Conservation (phyloP, 2,888 invertebrate genomes). For the Phania funesta region DNA sequence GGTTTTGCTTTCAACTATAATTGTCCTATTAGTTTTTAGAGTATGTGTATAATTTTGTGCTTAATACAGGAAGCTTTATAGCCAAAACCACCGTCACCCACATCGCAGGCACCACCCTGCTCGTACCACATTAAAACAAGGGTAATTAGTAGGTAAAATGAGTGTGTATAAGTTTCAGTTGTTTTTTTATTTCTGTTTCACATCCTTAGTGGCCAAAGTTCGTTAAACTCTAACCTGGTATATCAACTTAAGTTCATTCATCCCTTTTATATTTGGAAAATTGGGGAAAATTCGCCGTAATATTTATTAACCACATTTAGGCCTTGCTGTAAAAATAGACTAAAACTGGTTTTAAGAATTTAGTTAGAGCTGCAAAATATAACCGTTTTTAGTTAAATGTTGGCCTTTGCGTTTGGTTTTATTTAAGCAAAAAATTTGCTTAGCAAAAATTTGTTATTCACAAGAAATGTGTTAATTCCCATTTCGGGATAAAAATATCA, state of each 20-base stretch:
- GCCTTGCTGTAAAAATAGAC: background rate
- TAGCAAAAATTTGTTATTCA: no score
- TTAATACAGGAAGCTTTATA: slow-evolving; percentile 57
- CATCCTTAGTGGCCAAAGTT: slow-evolving; percentile 52
- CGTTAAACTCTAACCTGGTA: slow-evolving; percentile 57
- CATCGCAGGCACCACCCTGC: no score
- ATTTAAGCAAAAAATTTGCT: no score
- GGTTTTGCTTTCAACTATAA: slow-evolving; percentile 14
- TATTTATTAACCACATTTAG: background rate
- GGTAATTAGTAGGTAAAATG: slow-evolving; percentile 31
- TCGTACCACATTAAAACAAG: slow-evolving; percentile 1
- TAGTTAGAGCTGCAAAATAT: no score
- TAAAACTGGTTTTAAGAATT: no score
- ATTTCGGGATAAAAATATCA: no score
- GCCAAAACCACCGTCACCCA: slow-evolving; percentile 21
- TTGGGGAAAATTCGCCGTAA: background rate
- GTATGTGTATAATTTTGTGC: slow-evolving; percentile 6
- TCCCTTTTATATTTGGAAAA: slow-evolving; percentile 16
- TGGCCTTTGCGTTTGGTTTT: no score
- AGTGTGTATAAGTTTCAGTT: background rate
- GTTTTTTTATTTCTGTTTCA: background rate
- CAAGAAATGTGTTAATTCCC: no score
- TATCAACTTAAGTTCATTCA: background rate
- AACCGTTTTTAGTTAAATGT: no score
- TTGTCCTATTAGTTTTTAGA: background rate